Evolutionary conservation across 2,113 vertebrate genomes (phyloP).

Genomic region (Piprites chloris): DNA sequence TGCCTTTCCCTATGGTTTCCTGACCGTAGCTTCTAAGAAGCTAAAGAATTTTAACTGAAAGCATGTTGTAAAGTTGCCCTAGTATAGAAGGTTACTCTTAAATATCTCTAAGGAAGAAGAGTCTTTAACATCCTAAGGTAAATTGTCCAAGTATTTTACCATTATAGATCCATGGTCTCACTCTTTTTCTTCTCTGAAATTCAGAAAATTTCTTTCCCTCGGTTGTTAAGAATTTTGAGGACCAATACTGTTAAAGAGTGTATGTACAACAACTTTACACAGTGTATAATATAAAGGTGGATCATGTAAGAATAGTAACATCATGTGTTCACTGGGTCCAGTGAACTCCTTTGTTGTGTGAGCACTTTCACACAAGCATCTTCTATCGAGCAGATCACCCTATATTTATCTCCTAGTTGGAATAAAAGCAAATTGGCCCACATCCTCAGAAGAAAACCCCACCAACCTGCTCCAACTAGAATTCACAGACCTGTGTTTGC

Average conservation of each 20-base stretch:
- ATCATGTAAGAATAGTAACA: neutral
- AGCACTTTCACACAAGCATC: neutral
- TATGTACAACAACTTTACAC: neutral
- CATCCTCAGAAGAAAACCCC: rapidly evolving
- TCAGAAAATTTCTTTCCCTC: neutral
- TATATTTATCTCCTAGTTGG: neutral
- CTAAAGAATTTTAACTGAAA: neutral
- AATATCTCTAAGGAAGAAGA: neutral
- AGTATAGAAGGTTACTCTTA: neutral
- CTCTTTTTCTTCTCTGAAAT: neutral
- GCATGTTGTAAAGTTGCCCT: neutral
- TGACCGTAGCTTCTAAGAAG: neutral
- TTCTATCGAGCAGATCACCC: neutral
- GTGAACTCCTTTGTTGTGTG: neutral
- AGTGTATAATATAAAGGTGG: neutral
- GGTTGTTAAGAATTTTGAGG: neutral
- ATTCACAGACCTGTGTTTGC: neutral
- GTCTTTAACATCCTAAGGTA: neutral
- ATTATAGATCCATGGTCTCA: neutral
- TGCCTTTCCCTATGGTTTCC: neutral
- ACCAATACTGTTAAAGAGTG: neutral
- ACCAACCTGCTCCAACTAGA: neutral
- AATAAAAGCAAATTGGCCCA: neutral
- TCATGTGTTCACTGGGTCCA: neutral
- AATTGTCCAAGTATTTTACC: neutral